Evolutionary conservation across 2,888 invertebrate genomes (phyloP).

Genomic region (Xestia sexstrigata): DNA sequence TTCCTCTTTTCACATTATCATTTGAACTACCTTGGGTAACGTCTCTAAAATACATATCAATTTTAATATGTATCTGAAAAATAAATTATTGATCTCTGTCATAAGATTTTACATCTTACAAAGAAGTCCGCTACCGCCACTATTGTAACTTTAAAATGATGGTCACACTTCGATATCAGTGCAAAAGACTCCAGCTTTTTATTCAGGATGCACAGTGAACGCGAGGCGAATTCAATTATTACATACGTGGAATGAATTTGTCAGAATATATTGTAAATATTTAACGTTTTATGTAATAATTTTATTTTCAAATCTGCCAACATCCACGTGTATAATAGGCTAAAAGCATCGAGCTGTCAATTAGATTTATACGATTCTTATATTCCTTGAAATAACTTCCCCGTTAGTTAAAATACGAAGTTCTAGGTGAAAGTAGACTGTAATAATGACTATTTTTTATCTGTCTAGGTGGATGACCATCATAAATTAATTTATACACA

Average conservation of each 20-base stretch:
- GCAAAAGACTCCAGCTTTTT: constrained; percentile 55
- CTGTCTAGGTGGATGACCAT: constrained; percentile 90
- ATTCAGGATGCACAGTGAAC: constrained; percentile 79
- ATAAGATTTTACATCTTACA: constrained; percentile 66
- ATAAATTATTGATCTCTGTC: constrained; percentile 81
- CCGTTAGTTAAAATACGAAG: constrained; percentile 80
- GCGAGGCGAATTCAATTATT: constrained; percentile 84
- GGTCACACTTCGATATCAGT: constrained; percentile 74
- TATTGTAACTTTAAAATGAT: constrained; percentile 70
- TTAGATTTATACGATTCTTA: constrained; percentile 86
- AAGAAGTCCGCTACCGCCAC: constrained; percentile 62
- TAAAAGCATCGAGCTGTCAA: constrained; percentile 88
- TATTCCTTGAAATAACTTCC: constrained; percentile 88
- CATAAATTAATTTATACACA: constrained; percentile 90
- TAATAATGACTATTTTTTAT: constrained; percentile 89
- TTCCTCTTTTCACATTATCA: constrained; percentile 60
- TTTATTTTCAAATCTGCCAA: constrained; percentile 86
- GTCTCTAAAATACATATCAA: constrained; percentile 85
- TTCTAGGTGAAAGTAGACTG: constrained; percentile 88
- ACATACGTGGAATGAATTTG: constrained; percentile 86
- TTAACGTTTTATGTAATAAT: constrained; percentile 87
- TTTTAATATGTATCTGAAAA: constrained; percentile 78
- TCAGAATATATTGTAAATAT: constrained; percentile 89
- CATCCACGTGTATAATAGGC: constrained; percentile 88
- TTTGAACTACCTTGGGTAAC: constrained; percentile 68